phyloP scores from a whole-genome alignment of 2,888 invertebrate genomes.

The Limnephilus marmoratus region DNA sequence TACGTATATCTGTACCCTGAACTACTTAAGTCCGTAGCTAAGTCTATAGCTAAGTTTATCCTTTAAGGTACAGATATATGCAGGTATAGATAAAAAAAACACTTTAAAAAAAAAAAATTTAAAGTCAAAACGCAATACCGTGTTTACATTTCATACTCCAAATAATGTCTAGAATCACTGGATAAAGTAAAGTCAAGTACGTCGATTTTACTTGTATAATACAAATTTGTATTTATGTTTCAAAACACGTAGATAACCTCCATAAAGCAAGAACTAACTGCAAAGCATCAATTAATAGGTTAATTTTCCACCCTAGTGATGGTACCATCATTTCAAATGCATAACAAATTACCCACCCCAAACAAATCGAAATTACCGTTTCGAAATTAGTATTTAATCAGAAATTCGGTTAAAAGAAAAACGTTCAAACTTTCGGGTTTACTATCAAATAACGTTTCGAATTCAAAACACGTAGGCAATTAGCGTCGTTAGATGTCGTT shows the following conservation, averaged over 20 bases:
- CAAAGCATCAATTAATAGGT: neutral
- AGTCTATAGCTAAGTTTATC: too few species aligned
- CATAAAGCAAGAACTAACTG: neutral
- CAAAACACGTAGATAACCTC: neutral
- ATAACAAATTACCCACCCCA: neutral
- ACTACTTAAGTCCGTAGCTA: too few species aligned
- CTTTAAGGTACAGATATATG: too few species aligned
- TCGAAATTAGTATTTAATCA: neutral
- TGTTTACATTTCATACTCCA: too few species aligned
- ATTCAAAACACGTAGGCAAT: constrained; percentile 42
- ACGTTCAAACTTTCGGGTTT: neutral
- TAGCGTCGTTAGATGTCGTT: constrained; percentile 33
- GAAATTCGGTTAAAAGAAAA: neutral
- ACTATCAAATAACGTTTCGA: neutral
- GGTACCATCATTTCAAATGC: neutral
- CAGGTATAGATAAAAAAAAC: too few species aligned
- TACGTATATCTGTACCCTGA: too few species aligned
- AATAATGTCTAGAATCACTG: too few species aligned
- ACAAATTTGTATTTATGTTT: neutral
- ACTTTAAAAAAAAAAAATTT: too few species aligned
- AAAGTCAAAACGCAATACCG: too few species aligned
- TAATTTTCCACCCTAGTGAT: neutral
- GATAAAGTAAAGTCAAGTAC: too few species aligned
- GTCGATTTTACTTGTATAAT: too few species aligned
- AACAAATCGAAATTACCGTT: neutral